Conservation (phyloP, 2,113 vertebrate species). For the Brachionichthys hirsutus region DNA sequence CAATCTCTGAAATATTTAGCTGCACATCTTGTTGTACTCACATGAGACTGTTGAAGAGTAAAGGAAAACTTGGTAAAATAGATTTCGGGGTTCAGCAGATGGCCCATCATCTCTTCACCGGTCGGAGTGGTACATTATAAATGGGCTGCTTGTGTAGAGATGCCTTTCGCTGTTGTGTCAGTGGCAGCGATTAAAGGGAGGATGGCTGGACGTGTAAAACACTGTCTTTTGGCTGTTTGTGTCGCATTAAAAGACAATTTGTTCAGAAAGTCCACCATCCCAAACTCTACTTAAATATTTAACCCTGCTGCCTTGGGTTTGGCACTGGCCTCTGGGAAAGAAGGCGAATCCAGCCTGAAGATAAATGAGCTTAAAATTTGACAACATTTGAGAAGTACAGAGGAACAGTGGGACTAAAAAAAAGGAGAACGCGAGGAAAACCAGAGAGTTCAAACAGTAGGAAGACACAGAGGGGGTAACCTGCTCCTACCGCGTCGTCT, state of each 20-base stretch:
- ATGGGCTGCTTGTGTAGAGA: conserved; percentile 24
- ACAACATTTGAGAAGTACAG: conserved; percentile 25
- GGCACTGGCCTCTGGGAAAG: neutral
- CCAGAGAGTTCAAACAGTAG: conserved; percentile 25
- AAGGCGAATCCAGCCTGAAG: conserved; percentile 5
- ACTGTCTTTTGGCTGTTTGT: conserved; percentile 46
- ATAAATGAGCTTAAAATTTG: conserved; percentile 33
- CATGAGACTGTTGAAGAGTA: conserved; percentile 5
- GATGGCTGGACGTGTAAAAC: conserved; percentile 37
- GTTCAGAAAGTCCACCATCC: conserved; percentile 40
- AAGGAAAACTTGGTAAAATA: conserved; percentile 10
- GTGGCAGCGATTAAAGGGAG: conserved; percentile 29
- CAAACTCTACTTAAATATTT: conserved; percentile 53
- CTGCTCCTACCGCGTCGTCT: conserved; percentile 51
- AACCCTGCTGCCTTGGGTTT: conserved; percentile 29
- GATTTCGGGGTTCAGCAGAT: conserved; percentile 9
- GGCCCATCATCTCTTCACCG: conserved; percentile 1
- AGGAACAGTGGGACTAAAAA: neutral
- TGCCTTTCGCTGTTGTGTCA: conserved; percentile 27
- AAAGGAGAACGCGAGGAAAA: conserved; percentile 19
- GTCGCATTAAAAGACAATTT: conserved; percentile 58
- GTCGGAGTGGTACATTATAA: conserved; percentile 30
- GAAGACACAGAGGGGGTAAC: conserved; percentile 37
- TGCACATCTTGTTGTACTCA: conserved; percentile 6
- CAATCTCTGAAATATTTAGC: conserved; percentile 7